Percentiles rank a stretch among this genome's conserved stretches.
Conservation (phyloP, 2,888 invertebrate species). For the Polyploca ridens region DNA sequence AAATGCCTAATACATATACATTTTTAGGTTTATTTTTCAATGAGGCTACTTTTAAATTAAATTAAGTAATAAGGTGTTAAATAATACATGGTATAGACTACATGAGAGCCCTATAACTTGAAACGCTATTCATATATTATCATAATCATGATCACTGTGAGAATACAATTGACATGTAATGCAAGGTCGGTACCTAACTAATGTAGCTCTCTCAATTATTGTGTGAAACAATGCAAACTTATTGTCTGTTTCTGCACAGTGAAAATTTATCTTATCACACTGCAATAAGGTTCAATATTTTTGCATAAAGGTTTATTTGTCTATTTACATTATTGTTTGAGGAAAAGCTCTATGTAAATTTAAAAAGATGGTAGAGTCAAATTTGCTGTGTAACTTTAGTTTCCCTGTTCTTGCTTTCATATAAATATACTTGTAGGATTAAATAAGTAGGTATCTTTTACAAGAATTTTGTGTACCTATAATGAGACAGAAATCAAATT, state of each 20-base stretch:
- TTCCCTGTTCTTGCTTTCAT: not conserved
- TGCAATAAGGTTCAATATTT: not conserved
- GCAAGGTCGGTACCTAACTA: slow-evolving; percentile 25
- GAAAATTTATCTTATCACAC: not conserved
- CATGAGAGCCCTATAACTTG: not conserved
- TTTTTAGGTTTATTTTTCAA: too few species aligned
- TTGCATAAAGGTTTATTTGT: not conserved
- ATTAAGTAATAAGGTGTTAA: not conserved
- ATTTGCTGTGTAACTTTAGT: not conserved
- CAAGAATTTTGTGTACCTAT: too few species aligned
- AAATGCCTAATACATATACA: too few species aligned
- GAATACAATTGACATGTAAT: slow-evolving; percentile 36
- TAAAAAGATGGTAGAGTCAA: not conserved
- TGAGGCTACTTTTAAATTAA: not conserved
- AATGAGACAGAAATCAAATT: too few species aligned
- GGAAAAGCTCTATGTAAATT: not conserved
- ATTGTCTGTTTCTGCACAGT: slow-evolving; percentile 12
- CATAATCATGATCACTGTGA: slow-evolving; percentile 35
- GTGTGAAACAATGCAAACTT: slow-evolving; percentile 23
- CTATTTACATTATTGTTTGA: not conserved
- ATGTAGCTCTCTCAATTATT: slow-evolving; percentile 17
- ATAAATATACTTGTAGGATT: not conserved
- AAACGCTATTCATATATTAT: slow-evolving; percentile 4
- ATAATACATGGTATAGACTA: not conserved
- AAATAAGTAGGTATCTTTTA: too few species aligned